Conservation (phyloP, 2,797 vertebrate genomes). For the Anomalospiza imberbis region DNA sequence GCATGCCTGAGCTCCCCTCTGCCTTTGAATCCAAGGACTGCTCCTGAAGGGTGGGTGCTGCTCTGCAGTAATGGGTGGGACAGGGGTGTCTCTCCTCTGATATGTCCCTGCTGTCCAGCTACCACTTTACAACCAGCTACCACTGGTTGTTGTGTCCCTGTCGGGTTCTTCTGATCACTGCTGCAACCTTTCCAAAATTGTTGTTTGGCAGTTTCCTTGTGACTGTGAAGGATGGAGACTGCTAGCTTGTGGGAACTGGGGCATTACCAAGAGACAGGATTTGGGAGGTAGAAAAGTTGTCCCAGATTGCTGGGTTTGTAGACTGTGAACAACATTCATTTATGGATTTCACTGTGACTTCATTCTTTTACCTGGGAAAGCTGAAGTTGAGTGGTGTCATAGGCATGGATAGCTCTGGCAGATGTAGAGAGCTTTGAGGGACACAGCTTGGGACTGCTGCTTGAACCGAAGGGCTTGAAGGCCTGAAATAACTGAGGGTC, state of each 20-base stretch:
- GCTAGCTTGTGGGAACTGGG: not conserved
- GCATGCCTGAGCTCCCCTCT: not conserved
- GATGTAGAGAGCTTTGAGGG: not conserved
- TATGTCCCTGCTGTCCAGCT: not conserved
- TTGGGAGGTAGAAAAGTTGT: not conserved
- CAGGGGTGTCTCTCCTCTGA: not conserved
- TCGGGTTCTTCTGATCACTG: fast-evolving
- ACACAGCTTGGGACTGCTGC: not conserved
- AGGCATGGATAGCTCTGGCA: not conserved
- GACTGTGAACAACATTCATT: not conserved
- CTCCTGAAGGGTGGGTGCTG: not conserved
- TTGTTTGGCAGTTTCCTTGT: not conserved
- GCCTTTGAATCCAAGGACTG: not conserved
- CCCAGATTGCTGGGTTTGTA: not conserved
- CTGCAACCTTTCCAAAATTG: not conserved
- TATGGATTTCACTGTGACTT: not conserved
- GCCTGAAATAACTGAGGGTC: no score
- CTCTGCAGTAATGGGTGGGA: not conserved
- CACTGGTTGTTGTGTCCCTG: no score
- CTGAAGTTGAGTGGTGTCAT: not conserved
- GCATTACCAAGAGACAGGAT: not conserved
- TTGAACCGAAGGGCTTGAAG: not conserved
- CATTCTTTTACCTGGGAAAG: not conserved
- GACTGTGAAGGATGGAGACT: not conserved
- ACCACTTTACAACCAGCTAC: not conserved